Conservation (phyloP, 2,797 vertebrate species). For the Microchirus variegatus region DNA sequence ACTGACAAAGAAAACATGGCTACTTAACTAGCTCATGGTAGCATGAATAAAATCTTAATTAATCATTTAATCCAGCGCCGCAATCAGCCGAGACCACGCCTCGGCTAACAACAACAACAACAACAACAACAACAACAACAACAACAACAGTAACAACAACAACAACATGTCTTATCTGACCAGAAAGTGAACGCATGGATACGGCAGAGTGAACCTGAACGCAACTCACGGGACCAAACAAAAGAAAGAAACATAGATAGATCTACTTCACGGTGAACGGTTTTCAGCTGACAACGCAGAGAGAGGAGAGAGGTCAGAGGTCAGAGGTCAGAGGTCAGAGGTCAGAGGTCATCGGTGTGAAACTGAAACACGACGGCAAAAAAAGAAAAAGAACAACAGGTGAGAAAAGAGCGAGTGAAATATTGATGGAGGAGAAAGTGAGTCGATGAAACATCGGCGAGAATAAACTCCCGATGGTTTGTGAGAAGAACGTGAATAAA, state of each 20-base stretch:
- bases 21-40: no score
- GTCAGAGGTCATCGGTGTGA: constrained; percentile 27
- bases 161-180: constrained; percentile 3
- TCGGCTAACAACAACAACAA: no score
- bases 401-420: constrained; percentile 54
- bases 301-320: constrained; percentile 27
- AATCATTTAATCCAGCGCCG: no score
- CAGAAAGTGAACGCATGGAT: constrained; percentile 23
- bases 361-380: constrained; percentile 12
- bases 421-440: constrained; percentile 67
- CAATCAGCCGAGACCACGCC: no score
- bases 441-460: constrained; percentile 62
- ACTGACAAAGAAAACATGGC: no score
- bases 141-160: no score
- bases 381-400: constrained; percentile 38
- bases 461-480: constrained; percentile 63
- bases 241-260: constrained; percentile 6
- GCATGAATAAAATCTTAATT: no score
- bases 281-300: constrained; percentile 31
- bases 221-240: constrained; percentile 25
- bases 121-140: no score
- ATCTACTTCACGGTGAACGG: constrained; percentile 43
- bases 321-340: constrained; percentile 40
- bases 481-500: constrained; percentile 70
- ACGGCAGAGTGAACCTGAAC: constrained; percentile 28